A percentile compares a stretch with the other conserved stretches of the same genome.
Evolutionary conservation across 2,113 vertebrate genomes (phyloP).

Genomic region (Charina bottae): DNA sequence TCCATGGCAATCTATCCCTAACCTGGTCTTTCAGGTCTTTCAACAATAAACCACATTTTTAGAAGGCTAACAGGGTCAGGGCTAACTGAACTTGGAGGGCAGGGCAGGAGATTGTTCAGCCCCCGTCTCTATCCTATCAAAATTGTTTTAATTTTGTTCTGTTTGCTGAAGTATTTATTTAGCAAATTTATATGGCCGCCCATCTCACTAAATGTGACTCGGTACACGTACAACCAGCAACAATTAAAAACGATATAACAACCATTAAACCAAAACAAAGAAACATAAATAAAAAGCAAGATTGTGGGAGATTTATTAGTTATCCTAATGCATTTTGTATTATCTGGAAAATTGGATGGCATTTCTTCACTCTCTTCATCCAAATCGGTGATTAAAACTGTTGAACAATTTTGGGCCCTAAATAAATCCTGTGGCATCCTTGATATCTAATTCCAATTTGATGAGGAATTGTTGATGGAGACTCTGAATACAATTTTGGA

Average conservation of each 20-base stretch:
- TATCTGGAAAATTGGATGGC: background rate
- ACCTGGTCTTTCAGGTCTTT: no score
- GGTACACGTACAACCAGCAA: background rate
- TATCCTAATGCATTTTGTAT: background rate
- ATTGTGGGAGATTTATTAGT: background rate
- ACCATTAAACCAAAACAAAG: no score
- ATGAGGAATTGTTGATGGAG: no score
- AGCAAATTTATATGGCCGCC: background rate
- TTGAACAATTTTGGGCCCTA: background rate
- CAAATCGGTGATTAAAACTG: background rate
- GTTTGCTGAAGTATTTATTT: background rate
- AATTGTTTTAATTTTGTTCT: background rate
- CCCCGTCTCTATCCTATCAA: background rate
- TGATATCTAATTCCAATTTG: no score
- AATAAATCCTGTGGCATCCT: no score
- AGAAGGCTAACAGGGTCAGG: background rate
- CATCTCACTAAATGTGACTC: background rate
- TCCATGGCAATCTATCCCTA: no score
- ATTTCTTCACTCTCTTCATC: background rate
- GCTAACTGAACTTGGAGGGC: background rate
- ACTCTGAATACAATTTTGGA: background rate
- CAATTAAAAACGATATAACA: background rate
- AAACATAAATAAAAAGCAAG: no score
- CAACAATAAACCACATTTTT: no score
- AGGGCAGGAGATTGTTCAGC: background rate